Base-by-base conservation (phyloP, 2,113 vertebrate species). In the Cricetomys ansorgei region DNA sequence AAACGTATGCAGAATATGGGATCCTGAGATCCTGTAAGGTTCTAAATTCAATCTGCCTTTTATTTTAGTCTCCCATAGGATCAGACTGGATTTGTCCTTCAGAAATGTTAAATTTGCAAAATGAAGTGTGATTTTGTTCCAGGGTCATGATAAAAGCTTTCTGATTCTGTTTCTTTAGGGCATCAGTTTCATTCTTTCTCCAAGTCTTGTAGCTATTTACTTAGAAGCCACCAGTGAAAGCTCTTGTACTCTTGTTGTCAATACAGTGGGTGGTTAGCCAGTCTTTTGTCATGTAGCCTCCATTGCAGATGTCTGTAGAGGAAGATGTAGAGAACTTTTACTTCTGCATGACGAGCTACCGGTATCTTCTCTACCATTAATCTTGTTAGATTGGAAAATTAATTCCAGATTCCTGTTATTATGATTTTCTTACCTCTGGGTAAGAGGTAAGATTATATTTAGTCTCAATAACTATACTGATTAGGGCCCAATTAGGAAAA, bases 1-100 rank as follows among this genome's bases (percentile, higher is more conserved):
- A 89, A 48, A 85, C 89, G 31, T 72, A 70, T 64, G 23, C 62
- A 79, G 53, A 92, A n/a, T 94, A 72, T 64, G 45, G 88, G 45
- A 65, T 50, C 31, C 77, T 79, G 34, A 70, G 53, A 70, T 29
- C 43, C 81, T 94, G 17, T 31, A 84, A 84, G n/a, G 50, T n/a
- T 80, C 37, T 80, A 55, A 55, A 80, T 80, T 57, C 10, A 55
- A 5, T 80, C 53, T 57, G 77, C 53, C 34, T 80, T 73, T 57
- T 57, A 80, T n/a, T 57, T 80, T 4, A 23, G 34, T 8, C 21
- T 80, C 77, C 10, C 53, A 25, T 80, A 80, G 34, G 77, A 80
- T 37, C 76, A 57, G 34, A 80, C 50, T 57, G 10, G 53, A n/a
- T n/a, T 57, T 55, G 5, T 57, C 15, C 57, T n/a, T 25, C 37